Evolutionary conservation across 2,888 invertebrate genomes (phyloP), one percentile per base, ranked within the genome.

Genomic region (Drosophila pegasa): DNA sequence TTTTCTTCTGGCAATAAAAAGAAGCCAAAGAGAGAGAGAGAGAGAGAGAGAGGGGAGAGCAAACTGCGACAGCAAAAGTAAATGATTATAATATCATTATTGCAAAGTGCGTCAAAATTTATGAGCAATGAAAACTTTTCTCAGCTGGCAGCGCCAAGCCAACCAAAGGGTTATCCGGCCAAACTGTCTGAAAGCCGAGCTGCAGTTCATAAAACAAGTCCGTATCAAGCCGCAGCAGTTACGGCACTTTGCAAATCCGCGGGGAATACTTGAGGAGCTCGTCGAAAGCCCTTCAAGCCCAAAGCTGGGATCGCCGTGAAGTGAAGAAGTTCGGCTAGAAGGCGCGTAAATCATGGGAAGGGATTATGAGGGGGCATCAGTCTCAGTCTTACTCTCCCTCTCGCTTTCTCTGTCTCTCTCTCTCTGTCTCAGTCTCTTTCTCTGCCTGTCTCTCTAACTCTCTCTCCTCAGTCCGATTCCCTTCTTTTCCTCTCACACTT

Each of bases 101-200:
- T 40, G 73, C 66, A 48, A 88, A 81, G 80, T 71, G 78, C 68
- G 84, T 86, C 69, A 71, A 83, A 82, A 88, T 86, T 86, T 82
- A 86, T 76, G 73, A 75, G 73, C 80, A 84, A 87, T 84, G 82
- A 87, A 78, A 78, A 84, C 59, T 73, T 78, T 50, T 37, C 22
- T 8, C 48, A 38, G 37, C 54, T 35, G 60, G 25, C 55, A n/a
- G 12, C 40, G 43, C 27, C n/a, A n/a, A n/a, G n/a, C n/a, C n/a
- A n/a, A 0, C 25, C 27, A 56, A 61, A 60, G 71, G 55, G 43
- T 47, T 59, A 75, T 63, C 59, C 65, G 40, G 18, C 20, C 64
- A 12, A 38, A 20, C n/a, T 14, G 29, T 14, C 10, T 3, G 45
- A 33, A 45, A 40, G 47, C 27, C 2, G 8, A n/a, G 20, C 27